Evolutionary conservation across 2,797 vertebrate genomes (phyloP).

Genomic region (Anas capensis): DNA sequence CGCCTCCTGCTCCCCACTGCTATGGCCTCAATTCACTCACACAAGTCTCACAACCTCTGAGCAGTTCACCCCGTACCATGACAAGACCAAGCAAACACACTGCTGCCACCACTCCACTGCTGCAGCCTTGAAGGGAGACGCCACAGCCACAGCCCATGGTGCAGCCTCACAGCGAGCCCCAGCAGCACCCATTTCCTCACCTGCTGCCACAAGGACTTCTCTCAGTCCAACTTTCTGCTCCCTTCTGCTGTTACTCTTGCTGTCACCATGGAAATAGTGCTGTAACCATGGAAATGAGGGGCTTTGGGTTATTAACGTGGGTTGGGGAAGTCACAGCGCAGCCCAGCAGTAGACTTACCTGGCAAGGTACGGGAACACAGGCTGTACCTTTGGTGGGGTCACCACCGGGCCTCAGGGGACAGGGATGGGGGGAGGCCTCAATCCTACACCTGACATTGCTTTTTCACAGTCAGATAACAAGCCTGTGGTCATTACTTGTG

Average conservation of each 20-base stretch:
- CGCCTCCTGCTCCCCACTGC: background rate
- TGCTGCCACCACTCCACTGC: background rate
- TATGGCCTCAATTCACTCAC: background rate
- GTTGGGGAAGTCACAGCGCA: background rate
- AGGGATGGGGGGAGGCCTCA: accelerated
- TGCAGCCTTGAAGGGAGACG: background rate
- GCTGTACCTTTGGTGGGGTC: background rate
- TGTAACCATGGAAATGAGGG: background rate
- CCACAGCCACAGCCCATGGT: background rate
- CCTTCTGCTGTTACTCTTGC: background rate
- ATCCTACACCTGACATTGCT: background rate
- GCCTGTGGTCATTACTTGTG: background rate
- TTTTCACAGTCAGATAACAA: background rate
- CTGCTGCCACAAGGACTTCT: background rate
- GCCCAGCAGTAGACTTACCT: background rate
- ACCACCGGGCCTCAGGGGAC: accelerated
- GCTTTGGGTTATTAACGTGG: background rate
- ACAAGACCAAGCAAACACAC: background rate
- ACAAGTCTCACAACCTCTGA: accelerated
- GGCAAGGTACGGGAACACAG: background rate
- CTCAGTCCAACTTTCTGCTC: background rate
- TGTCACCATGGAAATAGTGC: background rate
- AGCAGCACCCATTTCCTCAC: background rate
- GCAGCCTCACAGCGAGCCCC: background rate
- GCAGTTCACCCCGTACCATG: background rate